Base-by-base conservation (phyloP, 2,888 invertebrate species). In the Conus canariensis region DNA sequence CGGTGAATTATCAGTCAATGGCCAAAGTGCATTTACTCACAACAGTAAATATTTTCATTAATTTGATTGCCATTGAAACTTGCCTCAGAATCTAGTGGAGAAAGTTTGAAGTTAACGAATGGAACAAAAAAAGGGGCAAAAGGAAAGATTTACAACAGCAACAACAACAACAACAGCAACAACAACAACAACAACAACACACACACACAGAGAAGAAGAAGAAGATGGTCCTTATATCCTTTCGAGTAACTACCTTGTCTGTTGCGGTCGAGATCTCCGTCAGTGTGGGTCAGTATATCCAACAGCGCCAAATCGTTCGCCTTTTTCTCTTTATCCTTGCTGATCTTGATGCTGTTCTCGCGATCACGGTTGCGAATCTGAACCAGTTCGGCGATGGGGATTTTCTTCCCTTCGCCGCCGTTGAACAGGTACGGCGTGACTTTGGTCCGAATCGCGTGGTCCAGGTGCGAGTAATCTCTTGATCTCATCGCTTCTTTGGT, bases 371-470 rank as follows among this genome's bases (percentile, higher is more conserved):
- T 95, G 64, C 95, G 91, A 10, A 98, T 96, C 89, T 99, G 97
- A 5, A 99, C 98, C 90, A 99, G 96, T 95, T 98, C 98, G 0
- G 98, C 98, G 93, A 99, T 98, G 0, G 99, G 98, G 94, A 99
- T 98, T 96, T 98, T 98, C 90, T 98, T 98, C 0, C 99, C 99
- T 94, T 97, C 97, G 6, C 99, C 99, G 95, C 98, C 98, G 96
- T 99, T 99, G 96, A 99, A 99, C 56, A 99, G 97, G 96, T 98
- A 99, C 0, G 98, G 98, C 94, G 98, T 98, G 22, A 94, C 98
- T 96, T 98, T 98, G 0, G 98, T 98, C 96, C 98, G 98, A 90
- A 99, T 98, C 0, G 98, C 98, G 96, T 98, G 98, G 96, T 99
- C 99, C 91, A 99, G 97, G 96, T 99, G 98, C 25, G 91, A 91